Base-by-base conservation (phyloP, 2,888 invertebrate genomes). In the Lepas anatifera region DNA sequence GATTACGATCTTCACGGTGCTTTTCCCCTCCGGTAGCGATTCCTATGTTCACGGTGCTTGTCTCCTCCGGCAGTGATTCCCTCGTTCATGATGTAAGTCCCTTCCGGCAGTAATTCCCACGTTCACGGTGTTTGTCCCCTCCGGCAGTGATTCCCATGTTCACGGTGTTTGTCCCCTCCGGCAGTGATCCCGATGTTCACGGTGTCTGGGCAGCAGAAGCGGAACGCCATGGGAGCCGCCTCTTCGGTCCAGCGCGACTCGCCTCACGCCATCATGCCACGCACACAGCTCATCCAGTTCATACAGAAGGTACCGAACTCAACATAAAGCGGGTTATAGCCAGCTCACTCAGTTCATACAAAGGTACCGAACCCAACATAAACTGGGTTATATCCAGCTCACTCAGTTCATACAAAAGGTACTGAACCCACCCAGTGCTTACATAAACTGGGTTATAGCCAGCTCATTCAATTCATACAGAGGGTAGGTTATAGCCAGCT, bases 131-230 rank as follows among this genome's bases (percentile, higher is more conserved):
- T 7, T 46, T 3, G 22, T 46, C 22, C 46, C 7, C 18, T 8
- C 48, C 18, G 6, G 18, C 58, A 58, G 58, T 58, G 58, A 58
- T 58, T 8, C 58, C 58, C 32, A 58, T 58, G 58, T 58, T 58
- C 58, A 16, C 46, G 10, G 7, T 16, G 4, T 7, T 46, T 3
- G 22, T 46, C 22, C 46, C 7, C 18, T 8, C 48, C 18, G 6
- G 18, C 58, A 58, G 58, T 58, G 58, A 58, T 58, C 22, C 58
- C 58, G 58, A 58, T 58, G 58, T 58, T 58, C 58, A 32, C 35
- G 4, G 16, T 35, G 35, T 35, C 58, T 6, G 58, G 58, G 3
- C 58, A 58, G 58, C 58, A 58, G 58, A 58, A 58, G 58, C 58
- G 58, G 32, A 18, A 32, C 7, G 58, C 35, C 8, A 4, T 58